These are phyloP conservation scores for Lycaena phlaeas DNA, from an alignment of 2,888 invertebrate genomes.

Conservation along the genomic window DNA sequence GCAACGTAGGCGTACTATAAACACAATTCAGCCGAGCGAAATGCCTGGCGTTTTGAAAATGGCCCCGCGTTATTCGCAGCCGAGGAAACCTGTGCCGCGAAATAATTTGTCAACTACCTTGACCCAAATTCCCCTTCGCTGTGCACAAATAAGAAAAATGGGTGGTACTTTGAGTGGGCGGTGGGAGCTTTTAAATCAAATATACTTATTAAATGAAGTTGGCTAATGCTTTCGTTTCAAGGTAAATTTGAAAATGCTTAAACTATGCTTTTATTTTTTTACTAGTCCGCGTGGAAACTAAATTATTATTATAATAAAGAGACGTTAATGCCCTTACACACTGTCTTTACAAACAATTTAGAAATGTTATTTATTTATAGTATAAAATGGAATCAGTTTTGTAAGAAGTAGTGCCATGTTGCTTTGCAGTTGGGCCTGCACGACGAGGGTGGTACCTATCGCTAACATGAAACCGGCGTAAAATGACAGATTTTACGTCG, in stretches of 20 bases:
- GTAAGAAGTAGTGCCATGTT: no score
- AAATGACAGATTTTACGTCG: no score
- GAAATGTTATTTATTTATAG: no score
- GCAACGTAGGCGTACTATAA: conserved; percentile 18
- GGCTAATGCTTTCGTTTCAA: neutral
- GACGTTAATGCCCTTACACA: no score
- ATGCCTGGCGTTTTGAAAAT: conserved; percentile 39
- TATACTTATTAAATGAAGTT: conserved; percentile 8
- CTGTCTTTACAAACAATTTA: no score
- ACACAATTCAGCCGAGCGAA: conserved; percentile 27
- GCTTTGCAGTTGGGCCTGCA: no score
- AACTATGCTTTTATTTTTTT: no score
- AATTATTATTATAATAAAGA: no score
- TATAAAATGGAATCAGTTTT: no score
- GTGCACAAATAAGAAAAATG: conserved; percentile 21
- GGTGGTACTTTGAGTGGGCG: conserved; percentile 14
- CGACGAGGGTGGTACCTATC: no score
- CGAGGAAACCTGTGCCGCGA: conserved; percentile 31
- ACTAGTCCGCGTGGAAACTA: no score
- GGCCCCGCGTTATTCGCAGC: conserved; percentile 42
- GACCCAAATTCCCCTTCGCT: conserved; percentile 27
- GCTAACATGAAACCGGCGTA: no score
- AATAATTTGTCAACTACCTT: conserved; percentile 51
- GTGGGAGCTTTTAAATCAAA: conserved; percentile 14
- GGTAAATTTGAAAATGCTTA: neutral